A percentile compares a stretch with the other conserved stretches of the same genome.
phyloP scores from a whole-genome alignment of 2,113 vertebrate genomes.

The Andinoacara biseriatus region DNA sequence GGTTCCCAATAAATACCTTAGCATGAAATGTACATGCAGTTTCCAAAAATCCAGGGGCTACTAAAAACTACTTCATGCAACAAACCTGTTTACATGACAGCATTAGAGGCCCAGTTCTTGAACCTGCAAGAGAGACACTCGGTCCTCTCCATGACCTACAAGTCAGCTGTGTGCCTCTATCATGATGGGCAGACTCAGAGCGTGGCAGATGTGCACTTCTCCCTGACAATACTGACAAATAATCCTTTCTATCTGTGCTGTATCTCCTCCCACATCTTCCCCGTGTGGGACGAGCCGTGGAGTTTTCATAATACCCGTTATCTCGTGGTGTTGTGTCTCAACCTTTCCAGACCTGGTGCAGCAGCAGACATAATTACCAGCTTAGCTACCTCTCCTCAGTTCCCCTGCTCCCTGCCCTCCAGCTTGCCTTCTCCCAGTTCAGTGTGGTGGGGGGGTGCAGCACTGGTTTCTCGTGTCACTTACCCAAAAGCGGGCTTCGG shows the following conservation, averaged over 20 bases:
- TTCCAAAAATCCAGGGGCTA: too few species aligned
- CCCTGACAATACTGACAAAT: conserved; percentile 10
- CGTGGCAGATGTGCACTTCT: not conserved
- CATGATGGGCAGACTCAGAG: conserved; percentile 4
- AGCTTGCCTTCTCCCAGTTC: conserved; percentile 19
- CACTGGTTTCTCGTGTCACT: conserved; percentile 51
- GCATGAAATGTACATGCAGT: too few species aligned
- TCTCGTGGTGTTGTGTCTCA: conserved; percentile 45
- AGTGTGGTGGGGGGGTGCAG: conserved; percentile 1
- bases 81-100: too few species aligned
- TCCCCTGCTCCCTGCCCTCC: conserved; percentile 9
- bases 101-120: not conserved
- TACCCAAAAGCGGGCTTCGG: conserved; percentile 41
- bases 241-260: conserved; percentile 14
- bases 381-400: conserved; percentile 52
- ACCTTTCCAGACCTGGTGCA: conserved; percentile 40
- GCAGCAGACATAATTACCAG: conserved; percentile 52
- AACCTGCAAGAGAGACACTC: conserved; percentile 13
- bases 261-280: conserved; percentile 22
- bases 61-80: not conserved
- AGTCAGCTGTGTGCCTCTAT: conserved; percentile 10
- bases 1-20: too few species aligned
- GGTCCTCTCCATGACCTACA: conserved; percentile 11
- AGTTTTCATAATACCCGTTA: conserved; percentile 61
- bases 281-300: not conserved